Conservation (phyloP, 2,797 vertebrate species). For the Myotis myotis region DNA sequence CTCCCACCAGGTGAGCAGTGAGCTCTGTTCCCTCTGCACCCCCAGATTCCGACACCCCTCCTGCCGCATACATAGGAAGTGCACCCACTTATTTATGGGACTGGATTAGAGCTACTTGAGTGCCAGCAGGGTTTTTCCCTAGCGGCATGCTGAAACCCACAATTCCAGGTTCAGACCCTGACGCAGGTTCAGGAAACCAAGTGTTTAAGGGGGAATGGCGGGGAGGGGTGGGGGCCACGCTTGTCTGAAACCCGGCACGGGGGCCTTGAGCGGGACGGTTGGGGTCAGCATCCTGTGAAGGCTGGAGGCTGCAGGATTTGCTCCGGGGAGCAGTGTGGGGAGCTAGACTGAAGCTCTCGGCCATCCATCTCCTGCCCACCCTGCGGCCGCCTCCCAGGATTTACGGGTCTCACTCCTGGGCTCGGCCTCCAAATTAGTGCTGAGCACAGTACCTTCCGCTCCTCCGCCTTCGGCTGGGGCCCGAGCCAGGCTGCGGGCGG, state of each 20-base stretch:
- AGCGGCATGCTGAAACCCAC: not conserved
- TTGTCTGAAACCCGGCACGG: not conserved
- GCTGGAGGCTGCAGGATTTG: not conserved
- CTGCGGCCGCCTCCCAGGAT: not conserved
- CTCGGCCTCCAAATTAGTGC: constrained; percentile 29
- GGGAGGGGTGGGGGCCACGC: not conserved
- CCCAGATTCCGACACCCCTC: not conserved
- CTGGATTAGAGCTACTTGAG: not conserved
- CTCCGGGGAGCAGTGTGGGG: not conserved
- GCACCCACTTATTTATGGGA: not conserved
- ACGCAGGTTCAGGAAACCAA: not conserved
- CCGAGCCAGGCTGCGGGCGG: not conserved
- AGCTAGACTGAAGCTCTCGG: not conserved
- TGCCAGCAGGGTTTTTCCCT: not conserved
- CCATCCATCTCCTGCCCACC: not conserved
- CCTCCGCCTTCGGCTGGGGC: not conserved
- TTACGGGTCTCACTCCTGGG: constrained; percentile 33
- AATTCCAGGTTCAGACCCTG: not conserved
- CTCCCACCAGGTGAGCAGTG: not conserved
- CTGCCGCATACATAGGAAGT: fast-evolving
- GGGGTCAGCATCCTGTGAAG: not conserved
- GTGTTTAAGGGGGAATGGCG: no score
- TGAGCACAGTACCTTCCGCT: not conserved
- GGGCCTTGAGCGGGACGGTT: not conserved
- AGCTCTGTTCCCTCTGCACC: not conserved